phyloP scores from a whole-genome alignment of 1,140 invertebrate species.

The Hyphantria cunea region DNA sequence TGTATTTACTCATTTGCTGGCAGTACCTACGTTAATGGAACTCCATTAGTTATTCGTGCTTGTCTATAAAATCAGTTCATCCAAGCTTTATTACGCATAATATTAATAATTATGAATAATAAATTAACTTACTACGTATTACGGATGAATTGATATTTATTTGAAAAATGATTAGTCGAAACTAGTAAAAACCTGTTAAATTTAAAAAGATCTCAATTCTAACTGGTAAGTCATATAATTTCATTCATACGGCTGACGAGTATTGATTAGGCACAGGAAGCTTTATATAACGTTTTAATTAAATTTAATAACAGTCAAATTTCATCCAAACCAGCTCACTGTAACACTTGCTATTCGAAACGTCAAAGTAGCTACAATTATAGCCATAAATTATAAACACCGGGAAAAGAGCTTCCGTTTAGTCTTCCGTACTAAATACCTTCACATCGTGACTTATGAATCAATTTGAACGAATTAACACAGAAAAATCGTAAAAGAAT shows the following conservation, averaged over 20 bases:
- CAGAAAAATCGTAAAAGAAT: constrained; percentile 13
- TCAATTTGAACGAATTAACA: constrained; percentile 22
- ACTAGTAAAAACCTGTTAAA: too few relatives aligned
- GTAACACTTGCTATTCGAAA: neutral
- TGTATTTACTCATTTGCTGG: too few relatives aligned
- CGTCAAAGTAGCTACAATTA: constrained; percentile 5
- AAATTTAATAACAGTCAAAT: constrained; percentile 1
- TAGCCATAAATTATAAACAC: neutral
- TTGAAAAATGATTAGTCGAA: too few relatives aligned
- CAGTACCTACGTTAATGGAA: too few relatives aligned
- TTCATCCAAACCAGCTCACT: neutral
- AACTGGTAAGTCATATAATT: neutral
- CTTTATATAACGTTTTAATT: constrained; percentile 4
- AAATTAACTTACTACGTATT: too few relatives aligned
- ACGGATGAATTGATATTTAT: too few relatives aligned
- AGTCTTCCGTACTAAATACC: constrained; percentile 8
- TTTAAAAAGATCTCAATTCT: too few relatives aligned
- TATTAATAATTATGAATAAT: too few relatives aligned
- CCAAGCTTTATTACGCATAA: too few relatives aligned
- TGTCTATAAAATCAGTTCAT: too few relatives aligned
- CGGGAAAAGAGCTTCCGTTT: constrained; percentile 22
- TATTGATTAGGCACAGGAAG: neutral
- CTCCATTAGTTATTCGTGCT: too few relatives aligned
- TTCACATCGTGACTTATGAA: constrained; percentile 23
- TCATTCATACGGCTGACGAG: neutral